phyloP scores from a whole-genome alignment of 2,797 vertebrate genomes.

The Brachymystax lenok region DNA sequence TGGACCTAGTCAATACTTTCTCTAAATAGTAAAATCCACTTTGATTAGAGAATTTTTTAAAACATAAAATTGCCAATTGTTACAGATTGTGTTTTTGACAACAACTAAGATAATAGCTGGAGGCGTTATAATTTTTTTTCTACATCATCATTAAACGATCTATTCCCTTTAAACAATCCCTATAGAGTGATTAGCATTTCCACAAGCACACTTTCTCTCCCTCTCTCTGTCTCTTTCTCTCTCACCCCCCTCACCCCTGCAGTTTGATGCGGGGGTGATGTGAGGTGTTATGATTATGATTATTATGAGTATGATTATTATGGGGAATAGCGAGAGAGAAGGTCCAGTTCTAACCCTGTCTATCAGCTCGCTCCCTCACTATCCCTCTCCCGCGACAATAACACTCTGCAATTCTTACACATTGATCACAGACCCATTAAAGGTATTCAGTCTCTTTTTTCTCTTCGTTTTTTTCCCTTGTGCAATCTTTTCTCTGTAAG shows the following conservation, averaged over 20 bases:
- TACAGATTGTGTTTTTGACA: not conserved
- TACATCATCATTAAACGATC: no score
- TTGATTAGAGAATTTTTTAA: not conserved
- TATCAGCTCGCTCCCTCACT: slow-evolving; percentile 18
- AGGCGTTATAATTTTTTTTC: not conserved
- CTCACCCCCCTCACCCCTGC: not conserved
- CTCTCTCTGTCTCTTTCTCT: no score
- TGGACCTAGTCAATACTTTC: not conserved
- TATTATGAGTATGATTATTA: slow-evolving; percentile 44
- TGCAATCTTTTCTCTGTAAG: slow-evolving; percentile 59
- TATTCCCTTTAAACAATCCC: no score
- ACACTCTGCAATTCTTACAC: slow-evolving; percentile 48
- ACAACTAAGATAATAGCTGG: not conserved
- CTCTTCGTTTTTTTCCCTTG: slow-evolving; percentile 24
- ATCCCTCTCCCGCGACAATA: slow-evolving; percentile 26
- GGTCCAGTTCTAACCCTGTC: slow-evolving; percentile 31
- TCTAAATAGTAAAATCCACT: no score
- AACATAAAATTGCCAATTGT: not conserved
- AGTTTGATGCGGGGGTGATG: slow-evolving; percentile 31
- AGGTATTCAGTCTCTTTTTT: slow-evolving; percentile 53
- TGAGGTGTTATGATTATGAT: slow-evolving; percentile 40
- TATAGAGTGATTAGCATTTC: no score
- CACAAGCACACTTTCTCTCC: not conserved
- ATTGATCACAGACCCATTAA: slow-evolving; percentile 66
- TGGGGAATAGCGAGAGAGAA: slow-evolving; percentile 44